Evolutionary conservation across 2,113 vertebrate genomes (phyloP).

Genomic region (Romanogobio albipinnatus): DNA sequence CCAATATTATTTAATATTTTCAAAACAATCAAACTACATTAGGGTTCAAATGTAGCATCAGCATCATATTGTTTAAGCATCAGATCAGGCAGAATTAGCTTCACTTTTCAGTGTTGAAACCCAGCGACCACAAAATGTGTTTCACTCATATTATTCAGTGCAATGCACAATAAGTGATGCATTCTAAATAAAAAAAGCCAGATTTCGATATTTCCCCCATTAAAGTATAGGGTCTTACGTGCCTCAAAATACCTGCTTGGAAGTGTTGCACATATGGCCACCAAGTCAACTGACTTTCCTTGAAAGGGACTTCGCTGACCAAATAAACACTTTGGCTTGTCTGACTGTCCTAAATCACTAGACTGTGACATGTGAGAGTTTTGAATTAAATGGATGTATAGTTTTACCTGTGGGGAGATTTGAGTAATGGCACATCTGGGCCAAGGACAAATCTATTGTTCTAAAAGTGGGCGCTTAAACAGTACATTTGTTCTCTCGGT

Average conservation of each 20-base stretch:
- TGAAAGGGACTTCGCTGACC: not conserved
- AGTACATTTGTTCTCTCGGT: not conserved
- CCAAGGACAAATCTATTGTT: slow-evolving; percentile 45
- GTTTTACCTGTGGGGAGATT: slow-evolving; percentile 28
- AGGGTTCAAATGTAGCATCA: too few relatives aligned
- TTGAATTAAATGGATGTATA: slow-evolving; percentile 33
- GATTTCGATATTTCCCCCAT: not conserved
- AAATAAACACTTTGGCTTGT: slow-evolving; percentile 14
- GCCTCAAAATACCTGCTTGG: not conserved
- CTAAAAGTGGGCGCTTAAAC: slow-evolving; percentile 8
- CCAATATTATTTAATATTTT: not conserved
- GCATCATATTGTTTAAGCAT: too few relatives aligned
- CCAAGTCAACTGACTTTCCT: slow-evolving; percentile 2
- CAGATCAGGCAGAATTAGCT: not conserved
- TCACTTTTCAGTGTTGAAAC: not conserved
- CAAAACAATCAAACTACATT: not conserved
- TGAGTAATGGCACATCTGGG: slow-evolving; percentile 17
- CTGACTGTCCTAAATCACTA: slow-evolving; percentile 24
- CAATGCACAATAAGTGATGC: not conserved
- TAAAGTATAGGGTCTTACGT: not conserved
- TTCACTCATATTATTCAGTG: not conserved
- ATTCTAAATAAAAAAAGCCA: not conserved
- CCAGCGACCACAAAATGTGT: not conserved
- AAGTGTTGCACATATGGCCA: not conserved
- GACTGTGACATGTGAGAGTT: slow-evolving; percentile 13